Base-by-base conservation (phyloP, 2,113 vertebrate species). In the Theropithecus gelada region DNA sequence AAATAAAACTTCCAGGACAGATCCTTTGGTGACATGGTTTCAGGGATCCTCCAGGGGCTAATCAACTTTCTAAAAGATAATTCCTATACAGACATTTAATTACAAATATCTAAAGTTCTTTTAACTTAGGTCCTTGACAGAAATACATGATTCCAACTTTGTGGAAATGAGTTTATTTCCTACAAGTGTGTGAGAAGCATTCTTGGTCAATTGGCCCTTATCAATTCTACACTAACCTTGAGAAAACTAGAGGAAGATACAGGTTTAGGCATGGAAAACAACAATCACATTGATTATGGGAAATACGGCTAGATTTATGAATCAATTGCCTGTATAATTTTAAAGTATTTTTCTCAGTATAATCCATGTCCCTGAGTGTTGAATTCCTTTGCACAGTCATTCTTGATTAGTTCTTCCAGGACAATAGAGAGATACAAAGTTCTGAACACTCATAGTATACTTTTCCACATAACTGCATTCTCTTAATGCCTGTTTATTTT, bases 71-170 rank as follows among this genome's bases (percentile, higher is more conserved):
- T 66, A 48, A 93, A 59, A 38, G 38, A 64, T 72, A 94, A 64
- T 64, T 66, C 38, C 38, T 81, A 23, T 43, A 17, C 25, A 92
- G 18, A 70, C 16, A n/a, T 88, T 88, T 59, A 80, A 66, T 93
- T 84, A 52, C 27, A 83, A 45, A 83, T 48, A 43, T 83, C 30
- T 88, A 75, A 89, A 52, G 16, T 75, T 57, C n/a, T 76, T 96
- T 94, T 90, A n/a, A 82, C 2, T 52, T 59, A 4, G 1, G 7
- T n/a, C 6, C 4, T 80, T 93, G 52, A 16, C 4, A 90, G 72
- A 96, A 94, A 83, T 48, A 90, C 43, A 86, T 40, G 25, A 23
- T 70, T 86, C 57, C 23, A 87, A 23, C 35, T 94, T 86, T 93
- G 14, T 22, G 22, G 35, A 5, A 82, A 55, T 85, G 32, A 5